phyloP scores from a whole-genome alignment of 2,113 vertebrate genomes.

The Pipra filicauda region DNA sequence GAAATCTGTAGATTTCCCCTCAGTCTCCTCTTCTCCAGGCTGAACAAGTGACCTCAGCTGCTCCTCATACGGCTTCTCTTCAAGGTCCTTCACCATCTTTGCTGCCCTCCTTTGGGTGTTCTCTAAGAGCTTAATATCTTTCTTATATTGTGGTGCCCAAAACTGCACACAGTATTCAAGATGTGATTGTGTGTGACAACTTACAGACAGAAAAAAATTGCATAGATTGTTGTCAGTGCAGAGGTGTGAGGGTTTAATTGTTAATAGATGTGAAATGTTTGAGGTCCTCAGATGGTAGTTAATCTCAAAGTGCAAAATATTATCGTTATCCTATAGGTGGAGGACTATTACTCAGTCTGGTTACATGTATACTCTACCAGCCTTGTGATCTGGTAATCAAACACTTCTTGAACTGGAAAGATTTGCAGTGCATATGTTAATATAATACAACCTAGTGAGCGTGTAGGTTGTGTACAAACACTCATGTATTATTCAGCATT shows the following conservation, averaged over 20 bases:
- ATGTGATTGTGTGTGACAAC: background rate
- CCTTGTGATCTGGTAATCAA: constrained; percentile 34
- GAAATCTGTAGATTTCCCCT: background rate
- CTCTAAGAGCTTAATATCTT: background rate
- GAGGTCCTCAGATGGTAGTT: background rate
- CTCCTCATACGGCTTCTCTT: background rate
- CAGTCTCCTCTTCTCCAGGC: background rate
- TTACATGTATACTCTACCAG: constrained; percentile 21
- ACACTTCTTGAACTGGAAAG: constrained; percentile 27
- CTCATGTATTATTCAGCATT: constrained; percentile 50
- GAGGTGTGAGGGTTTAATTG: background rate
- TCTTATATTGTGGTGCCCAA: background rate
- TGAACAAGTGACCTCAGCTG: background rate
- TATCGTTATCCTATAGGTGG: background rate
- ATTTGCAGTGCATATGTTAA: constrained; percentile 9
- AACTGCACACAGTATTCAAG: background rate
- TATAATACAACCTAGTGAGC: background rate
- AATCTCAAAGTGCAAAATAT: background rate
- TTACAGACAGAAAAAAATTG: background rate
- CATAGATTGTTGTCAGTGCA: background rate
- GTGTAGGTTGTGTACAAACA: constrained; percentile 14
- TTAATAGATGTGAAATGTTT: background rate
- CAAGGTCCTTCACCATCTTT: background rate
- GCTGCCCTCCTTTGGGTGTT: background rate
- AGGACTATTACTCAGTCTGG: background rate